Conservation (phyloP, 2,888 invertebrate genomes). For the Papilio gigon region DNA sequence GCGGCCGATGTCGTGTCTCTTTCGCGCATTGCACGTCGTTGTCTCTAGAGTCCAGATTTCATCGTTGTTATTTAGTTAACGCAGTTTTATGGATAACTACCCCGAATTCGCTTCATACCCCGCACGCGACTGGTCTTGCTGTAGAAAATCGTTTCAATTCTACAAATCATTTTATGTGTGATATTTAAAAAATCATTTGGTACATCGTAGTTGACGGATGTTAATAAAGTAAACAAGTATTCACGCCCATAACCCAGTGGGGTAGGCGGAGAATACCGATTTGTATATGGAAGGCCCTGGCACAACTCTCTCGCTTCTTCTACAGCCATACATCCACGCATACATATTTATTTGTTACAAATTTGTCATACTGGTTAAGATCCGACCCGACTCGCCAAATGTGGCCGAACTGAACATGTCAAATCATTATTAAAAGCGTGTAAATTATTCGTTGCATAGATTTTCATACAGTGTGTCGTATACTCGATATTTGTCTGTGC, state of each 20-base stretch:
- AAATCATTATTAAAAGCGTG: background rate
- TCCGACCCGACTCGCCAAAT: too few relatives aligned
- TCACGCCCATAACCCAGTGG: slow-evolving; percentile 17
- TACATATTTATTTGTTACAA: background rate
- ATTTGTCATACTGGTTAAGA: too few relatives aligned
- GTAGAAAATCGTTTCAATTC: background rate
- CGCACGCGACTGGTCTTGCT: background rate
- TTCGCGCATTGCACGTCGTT: slow-evolving; percentile 48
- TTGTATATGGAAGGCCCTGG: background rate
- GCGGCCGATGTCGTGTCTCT: slow-evolving; percentile 56
- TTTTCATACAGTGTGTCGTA: background rate
- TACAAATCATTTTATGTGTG: background rate
- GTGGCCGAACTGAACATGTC: too few relatives aligned
- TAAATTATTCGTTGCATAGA: background rate
- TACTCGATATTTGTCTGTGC: background rate
- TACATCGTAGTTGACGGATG: background rate
- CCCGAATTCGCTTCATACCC: background rate
- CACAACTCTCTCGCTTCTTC: slow-evolving; percentile 20
- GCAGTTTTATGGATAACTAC: background rate
- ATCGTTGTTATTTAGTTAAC: background rate
- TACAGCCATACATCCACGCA: slow-evolving; percentile 21
- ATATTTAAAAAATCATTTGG: background rate
- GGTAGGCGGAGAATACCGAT: slow-evolving; percentile 9
- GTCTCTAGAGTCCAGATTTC: slow-evolving; percentile 3
- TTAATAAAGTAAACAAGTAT: slow-evolving; percentile 2